A percentile compares a stretch with the other conserved stretches of the same genome.
Conservation (phyloP, 2,113 vertebrate genomes). For the Austrofundulus limnaeus region DNA sequence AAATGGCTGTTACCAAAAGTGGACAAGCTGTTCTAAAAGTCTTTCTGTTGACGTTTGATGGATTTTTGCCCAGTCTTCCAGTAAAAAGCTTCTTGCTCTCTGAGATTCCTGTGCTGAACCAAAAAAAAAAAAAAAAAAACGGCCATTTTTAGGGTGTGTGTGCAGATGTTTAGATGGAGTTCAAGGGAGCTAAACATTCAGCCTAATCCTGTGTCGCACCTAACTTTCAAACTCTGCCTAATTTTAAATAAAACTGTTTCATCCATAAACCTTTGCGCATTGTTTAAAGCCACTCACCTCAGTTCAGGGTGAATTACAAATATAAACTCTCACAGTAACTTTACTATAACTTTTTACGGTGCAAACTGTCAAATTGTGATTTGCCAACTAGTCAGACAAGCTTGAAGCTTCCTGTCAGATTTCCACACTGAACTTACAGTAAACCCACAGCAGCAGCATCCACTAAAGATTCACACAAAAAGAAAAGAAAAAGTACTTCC, state of each 20-base stretch:
- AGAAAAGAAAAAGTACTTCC: slow-evolving; percentile 6
- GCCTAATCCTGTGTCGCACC: too few relatives aligned
- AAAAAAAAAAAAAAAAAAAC: not conserved
- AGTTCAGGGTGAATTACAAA: not conserved
- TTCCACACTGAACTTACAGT: slow-evolving; percentile 17
- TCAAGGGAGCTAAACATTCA: not conserved
- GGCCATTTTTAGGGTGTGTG: not conserved
- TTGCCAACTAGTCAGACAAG: slow-evolving; percentile 1
- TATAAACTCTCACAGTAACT: not conserved
- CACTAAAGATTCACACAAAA: not conserved
- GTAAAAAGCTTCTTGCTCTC: not conserved
- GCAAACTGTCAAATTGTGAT: not conserved
- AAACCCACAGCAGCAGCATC: slow-evolving; percentile 11
- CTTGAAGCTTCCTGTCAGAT: slow-evolving; percentile 16
- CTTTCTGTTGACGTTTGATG: slow-evolving; percentile 2
- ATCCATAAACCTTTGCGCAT: too few relatives aligned
- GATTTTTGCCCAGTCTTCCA: not conserved
- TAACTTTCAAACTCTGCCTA: not conserved
- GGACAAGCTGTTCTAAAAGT: not conserved
- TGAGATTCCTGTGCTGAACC: not conserved
- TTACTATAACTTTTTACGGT: not conserved
- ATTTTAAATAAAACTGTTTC: not conserved
- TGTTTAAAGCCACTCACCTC: not conserved
- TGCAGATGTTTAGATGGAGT: not conserved
- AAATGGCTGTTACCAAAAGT: not conserved